A percentile compares a stretch with the other conserved stretches of the same genome.
These are phyloP conservation scores for Lycaena phlaeas DNA, from an alignment of 2,888 invertebrate species.

Conservation along the genomic window DNA sequence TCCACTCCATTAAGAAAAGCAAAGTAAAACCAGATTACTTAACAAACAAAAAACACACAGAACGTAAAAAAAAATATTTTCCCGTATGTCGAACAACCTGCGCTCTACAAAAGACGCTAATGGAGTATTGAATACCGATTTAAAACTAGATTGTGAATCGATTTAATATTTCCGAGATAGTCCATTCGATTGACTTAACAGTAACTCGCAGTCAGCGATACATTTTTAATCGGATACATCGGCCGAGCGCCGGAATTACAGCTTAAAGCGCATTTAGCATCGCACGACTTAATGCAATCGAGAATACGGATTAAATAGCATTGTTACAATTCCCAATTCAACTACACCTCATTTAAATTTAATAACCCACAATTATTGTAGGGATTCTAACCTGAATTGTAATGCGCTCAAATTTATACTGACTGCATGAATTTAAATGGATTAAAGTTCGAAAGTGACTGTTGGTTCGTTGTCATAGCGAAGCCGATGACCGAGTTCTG, in stretches of 20 bases:
- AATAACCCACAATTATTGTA: constrained; percentile 34
- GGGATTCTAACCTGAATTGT: not conserved
- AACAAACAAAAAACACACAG: no score
- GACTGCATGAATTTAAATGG: no score
- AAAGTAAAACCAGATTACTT: no score
- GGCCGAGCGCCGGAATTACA: constrained; percentile 10
- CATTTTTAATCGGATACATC: constrained; percentile 17
- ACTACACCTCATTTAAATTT: constrained; percentile 34
- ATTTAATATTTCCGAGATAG: constrained; percentile 11
- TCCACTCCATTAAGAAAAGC: not conserved
- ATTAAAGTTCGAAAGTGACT: no score
- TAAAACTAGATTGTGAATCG: constrained; percentile 5
- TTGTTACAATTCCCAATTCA: constrained; percentile 1
- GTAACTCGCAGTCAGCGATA: constrained; percentile 9
- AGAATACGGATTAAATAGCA: constrained; percentile 1
- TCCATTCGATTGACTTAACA: constrained; percentile 14
- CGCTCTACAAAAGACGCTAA: no score
- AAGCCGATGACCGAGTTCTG: no score
- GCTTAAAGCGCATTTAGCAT: constrained; percentile 15
- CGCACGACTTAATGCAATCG: not conserved
- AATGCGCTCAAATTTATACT: not conserved
- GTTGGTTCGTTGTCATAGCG: no score
- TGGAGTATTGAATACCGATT: not conserved
- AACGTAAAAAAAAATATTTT: no score
- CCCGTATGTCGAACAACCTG: no score